Evolutionary conservation across 1,140 invertebrate genomes (phyloP).

Genomic region (Wiebesia pumilae): DNA sequence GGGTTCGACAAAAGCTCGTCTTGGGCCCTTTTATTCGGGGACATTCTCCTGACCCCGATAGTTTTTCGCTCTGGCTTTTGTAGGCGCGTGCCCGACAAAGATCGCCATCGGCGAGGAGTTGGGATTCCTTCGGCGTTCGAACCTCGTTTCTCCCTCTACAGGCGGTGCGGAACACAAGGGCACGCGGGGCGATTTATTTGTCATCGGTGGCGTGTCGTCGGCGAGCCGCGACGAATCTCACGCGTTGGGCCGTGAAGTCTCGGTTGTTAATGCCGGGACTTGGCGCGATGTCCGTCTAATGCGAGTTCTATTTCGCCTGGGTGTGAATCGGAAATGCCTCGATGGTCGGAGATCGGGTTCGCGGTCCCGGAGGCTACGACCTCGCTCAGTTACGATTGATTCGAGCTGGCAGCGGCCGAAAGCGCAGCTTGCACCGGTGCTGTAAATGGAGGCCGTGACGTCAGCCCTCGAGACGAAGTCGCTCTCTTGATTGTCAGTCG

Average conservation of each 20-base stretch:
- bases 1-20: slow-evolving; percentile 14
- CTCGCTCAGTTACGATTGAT: not conserved
- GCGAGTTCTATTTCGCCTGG: not conserved
- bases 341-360: too few species aligned
- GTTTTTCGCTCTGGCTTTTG: not conserved
- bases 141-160: slow-evolving; percentile 10
- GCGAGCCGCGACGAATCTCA: not conserved
- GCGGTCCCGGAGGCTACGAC: too few species aligned
- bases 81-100: not conserved
- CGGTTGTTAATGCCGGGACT: too few species aligned
- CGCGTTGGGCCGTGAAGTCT: not conserved
- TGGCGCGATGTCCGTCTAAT: not conserved
- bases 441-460: not conserved
- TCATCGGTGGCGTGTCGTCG: not conserved
- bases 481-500: slow-evolving; percentile 4
- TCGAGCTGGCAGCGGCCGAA: not conserved
- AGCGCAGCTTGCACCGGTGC: not conserved
- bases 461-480: not conserved
- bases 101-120: not conserved
- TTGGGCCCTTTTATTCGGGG: slow-evolving; percentile 21
- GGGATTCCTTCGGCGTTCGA: not conserved
- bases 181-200: not conserved
- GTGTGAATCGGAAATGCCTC: not conserved
- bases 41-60: not conserved
- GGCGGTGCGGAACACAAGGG: too few species aligned